Conservation (phyloP, 2,888 invertebrate species). For the Spicauda simplicius region DNA sequence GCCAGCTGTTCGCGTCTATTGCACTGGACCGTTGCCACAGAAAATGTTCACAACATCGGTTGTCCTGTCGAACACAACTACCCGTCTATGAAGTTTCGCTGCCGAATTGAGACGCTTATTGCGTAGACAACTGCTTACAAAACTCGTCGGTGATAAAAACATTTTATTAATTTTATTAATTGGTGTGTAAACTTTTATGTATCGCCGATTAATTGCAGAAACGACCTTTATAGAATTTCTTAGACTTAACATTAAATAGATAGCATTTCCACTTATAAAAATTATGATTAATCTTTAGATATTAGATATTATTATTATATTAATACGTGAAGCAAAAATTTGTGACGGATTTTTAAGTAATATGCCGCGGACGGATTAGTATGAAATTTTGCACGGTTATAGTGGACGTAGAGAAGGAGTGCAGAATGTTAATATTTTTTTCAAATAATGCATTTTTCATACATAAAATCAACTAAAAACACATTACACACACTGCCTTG, state of each 20-base stretch:
- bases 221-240: not conserved
- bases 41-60: slow-evolving; percentile 41
- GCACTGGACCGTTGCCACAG: slow-evolving; percentile 48
- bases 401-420: no score
- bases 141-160: not conserved
- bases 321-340: no score
- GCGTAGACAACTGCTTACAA: slow-evolving; percentile 5
- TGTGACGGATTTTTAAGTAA: no score
- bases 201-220: not conserved
- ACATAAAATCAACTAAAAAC: no score
- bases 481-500: no score
- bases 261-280: not conserved
- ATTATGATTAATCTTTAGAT: no score
- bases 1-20: slow-evolving; percentile 57
- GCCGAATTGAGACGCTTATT: slow-evolving; percentile 27
- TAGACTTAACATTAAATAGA: not conserved
- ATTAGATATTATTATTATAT: no score
- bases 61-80: slow-evolving; percentile 32
- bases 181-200: not conserved
- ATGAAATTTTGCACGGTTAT: no score
- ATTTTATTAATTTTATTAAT: not conserved
- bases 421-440: no score
- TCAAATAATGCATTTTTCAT: no score
- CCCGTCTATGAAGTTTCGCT: slow-evolving; percentile 24
- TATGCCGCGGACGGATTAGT: no score